phyloP scores from a whole-genome alignment of 53 echinoderm and acorn worm species.

The Patiria pectinifera region DNA sequence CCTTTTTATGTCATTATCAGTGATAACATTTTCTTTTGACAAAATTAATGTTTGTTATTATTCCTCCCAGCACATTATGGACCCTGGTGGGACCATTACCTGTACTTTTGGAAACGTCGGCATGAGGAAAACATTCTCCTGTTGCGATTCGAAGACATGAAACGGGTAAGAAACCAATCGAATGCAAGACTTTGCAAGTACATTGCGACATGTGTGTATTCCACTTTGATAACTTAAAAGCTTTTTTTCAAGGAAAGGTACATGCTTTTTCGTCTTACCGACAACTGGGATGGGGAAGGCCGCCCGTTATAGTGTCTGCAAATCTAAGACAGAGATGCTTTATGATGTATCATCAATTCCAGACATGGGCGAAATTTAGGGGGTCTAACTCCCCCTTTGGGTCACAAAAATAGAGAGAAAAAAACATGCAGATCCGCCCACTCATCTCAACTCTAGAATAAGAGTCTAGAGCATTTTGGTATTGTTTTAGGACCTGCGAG shows the following conservation, averaged over 20 bases:
- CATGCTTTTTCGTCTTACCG: neutral
- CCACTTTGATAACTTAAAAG: no score
- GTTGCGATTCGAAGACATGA: conserved; percentile 61
- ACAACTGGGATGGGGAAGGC: neutral
- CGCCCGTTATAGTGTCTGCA: no score
- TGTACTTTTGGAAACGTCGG: conserved; percentile 55
- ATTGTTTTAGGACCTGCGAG: conserved; percentile 39
- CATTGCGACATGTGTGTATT: neutral
- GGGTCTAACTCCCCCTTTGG: no score
- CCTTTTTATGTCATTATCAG: neutral
- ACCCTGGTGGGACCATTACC: conserved; percentile 61
- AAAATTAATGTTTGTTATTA: neutral
- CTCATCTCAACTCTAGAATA: no score
- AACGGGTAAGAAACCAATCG: conserved; percentile 22
- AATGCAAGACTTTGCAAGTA: neutral
- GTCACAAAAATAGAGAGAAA: no score
- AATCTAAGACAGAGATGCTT: no score
- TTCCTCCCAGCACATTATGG: conserved; percentile 4
- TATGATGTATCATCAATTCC: no score
- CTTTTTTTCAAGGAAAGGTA: no score
- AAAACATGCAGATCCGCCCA: no score
- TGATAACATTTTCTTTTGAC: neutral
- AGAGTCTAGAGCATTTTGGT: neutral
- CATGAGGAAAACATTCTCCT: conserved; percentile 49
- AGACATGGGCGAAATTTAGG: no score